Percentiles rank a stretch among this genome's conserved stretches.
phyloP scores from a whole-genome alignment of 1,140 invertebrate species.

The Chrysopa pallens region DNA sequence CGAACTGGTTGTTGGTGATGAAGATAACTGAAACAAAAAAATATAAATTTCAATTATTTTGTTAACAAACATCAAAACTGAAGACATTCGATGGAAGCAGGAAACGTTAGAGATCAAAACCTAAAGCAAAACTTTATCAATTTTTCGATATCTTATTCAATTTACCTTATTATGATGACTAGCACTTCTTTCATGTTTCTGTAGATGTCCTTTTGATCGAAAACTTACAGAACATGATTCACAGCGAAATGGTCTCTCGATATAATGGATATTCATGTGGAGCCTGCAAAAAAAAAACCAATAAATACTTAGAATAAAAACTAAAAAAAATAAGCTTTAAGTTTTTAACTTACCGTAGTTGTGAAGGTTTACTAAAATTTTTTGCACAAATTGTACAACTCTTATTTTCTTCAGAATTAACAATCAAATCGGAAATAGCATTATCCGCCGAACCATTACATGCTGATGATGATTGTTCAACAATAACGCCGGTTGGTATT shows the following conservation, averaged over 20 bases:
- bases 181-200: conserved; percentile 79
- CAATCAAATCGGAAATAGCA: conserved; percentile 17
- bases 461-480: conserved; percentile 5
- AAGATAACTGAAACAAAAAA: conserved; percentile 15
- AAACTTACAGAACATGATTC: conserved; percentile 83
- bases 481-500: conserved; percentile 8
- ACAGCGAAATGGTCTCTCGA: conserved; percentile 82
- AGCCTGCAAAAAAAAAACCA: conserved; percentile 23
- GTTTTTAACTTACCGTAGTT: conserved; percentile 48
- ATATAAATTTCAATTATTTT: background rate
- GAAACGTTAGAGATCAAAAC: too few species aligned
- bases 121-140: too few species aligned
- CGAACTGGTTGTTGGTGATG: conserved; percentile 23
- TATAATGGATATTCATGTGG: conserved; percentile 92
- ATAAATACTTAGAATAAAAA: background rate
- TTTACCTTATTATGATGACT: conserved; percentile 77
- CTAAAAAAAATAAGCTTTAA: background rate
- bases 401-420: conserved; percentile 20
- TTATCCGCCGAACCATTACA: conserved; percentile 6
- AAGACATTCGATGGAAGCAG: too few species aligned
- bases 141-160: background rate
- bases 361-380: conserved; percentile 75
- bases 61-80: too few species aligned
- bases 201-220: conserved; percentile 76
- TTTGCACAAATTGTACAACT: conserved; percentile 76